phyloP scores from a whole-genome alignment of 2,888 invertebrate species.

The Idaea straminata region DNA sequence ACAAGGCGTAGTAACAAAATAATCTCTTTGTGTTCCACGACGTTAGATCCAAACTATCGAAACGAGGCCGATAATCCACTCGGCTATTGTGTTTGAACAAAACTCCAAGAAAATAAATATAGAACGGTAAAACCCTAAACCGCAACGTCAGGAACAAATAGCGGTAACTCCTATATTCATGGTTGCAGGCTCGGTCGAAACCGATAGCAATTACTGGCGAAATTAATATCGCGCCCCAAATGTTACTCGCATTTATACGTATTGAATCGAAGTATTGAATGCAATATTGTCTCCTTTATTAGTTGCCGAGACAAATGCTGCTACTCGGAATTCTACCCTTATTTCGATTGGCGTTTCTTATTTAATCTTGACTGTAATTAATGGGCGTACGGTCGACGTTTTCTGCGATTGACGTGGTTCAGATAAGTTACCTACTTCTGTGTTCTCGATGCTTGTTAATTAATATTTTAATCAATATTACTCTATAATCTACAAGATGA shows the following conservation, averaged over 20 bases:
- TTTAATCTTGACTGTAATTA: slow-evolving; percentile 74
- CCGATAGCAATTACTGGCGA: slow-evolving; percentile 79
- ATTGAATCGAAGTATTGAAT: slow-evolving; percentile 79
- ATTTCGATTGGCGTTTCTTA: slow-evolving; percentile 52
- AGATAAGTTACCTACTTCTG: slow-evolving; percentile 14
- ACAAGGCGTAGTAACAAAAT: slow-evolving; percentile 47
- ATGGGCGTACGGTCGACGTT: slow-evolving; percentile 40
- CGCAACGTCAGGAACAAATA: slow-evolving; percentile 79
- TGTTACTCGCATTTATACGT: slow-evolving; percentile 78
- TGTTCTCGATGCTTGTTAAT: slow-evolving; percentile 9
- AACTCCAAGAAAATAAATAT: slow-evolving; percentile 77
- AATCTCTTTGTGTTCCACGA: slow-evolving; percentile 49
- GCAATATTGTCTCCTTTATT: slow-evolving; percentile 81
- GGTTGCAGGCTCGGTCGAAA: slow-evolving; percentile 74
- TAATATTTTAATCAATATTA: background rate
- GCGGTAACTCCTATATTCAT: slow-evolving; percentile 79
- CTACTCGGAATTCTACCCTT: slow-evolving; percentile 66
- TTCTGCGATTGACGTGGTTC: slow-evolving; percentile 38
- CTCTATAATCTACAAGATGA: background rate
- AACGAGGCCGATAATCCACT: slow-evolving; percentile 60
- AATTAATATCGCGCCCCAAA: slow-evolving; percentile 80
- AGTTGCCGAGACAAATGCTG: slow-evolving; percentile 75
- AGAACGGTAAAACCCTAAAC: slow-evolving; percentile 72
- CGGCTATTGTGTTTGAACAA: slow-evolving; percentile 63
- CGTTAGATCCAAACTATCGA: slow-evolving; percentile 54